A percentile compares a stretch with the other conserved stretches of the same genome.
Evolutionary conservation across 30 jellyfish, hydroid and myxozoan species (phyloP).

Genomic region (Euphysa ruthae): DNA sequence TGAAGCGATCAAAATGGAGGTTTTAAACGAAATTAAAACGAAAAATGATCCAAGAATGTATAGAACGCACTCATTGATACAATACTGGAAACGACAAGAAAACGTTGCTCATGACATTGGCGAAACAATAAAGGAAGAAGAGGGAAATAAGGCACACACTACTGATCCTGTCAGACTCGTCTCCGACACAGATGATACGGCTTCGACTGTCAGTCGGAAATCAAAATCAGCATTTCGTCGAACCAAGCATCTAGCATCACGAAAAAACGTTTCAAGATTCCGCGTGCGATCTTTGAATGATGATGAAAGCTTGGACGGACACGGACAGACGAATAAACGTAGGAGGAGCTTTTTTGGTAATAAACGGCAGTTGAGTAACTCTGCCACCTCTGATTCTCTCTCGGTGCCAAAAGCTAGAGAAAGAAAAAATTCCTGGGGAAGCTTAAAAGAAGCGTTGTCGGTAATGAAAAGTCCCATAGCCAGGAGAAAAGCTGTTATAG

Average conservation of each 20-base stretch:
- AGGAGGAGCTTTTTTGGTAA: neutral
- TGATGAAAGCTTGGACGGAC: too few species aligned
- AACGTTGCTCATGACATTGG: neutral
- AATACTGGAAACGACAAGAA: neutral
- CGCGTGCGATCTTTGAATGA: constrained; percentile 1
- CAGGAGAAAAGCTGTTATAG: neutral
- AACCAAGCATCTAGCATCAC: too few species aligned
- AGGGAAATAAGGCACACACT: neutral
- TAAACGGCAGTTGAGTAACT: too few species aligned
- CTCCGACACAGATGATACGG: neutral
- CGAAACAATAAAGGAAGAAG: neutral
- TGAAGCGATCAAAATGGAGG: neutral
- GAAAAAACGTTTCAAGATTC: too few species aligned
- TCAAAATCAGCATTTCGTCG: too few species aligned
- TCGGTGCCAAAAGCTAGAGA: neutral
- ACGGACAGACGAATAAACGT: too few species aligned
- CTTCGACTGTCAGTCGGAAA: too few species aligned
- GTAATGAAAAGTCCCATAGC: neutral
- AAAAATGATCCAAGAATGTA: neutral
- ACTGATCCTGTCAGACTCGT: neutral
- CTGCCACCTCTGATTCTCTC: neutral
- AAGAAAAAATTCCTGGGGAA: constrained; percentile 3
- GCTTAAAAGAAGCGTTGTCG: neutral
- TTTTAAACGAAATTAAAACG: neutral
- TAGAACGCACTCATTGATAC: neutral